Base-by-base conservation (phyloP, 1,140 invertebrate species). In the Dysdera silvatica region DNA sequence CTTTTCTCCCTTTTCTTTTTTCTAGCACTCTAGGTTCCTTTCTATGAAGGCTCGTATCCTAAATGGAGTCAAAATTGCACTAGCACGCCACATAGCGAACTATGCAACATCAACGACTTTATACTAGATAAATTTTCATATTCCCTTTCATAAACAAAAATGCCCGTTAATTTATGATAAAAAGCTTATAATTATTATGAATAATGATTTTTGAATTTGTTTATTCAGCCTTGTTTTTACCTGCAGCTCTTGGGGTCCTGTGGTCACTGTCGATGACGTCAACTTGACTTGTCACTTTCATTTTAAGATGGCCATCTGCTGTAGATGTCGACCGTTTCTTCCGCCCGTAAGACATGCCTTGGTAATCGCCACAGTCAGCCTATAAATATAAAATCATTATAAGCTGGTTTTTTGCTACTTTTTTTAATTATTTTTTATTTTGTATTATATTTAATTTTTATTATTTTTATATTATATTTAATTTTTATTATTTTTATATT, bases 301-400 rank as follows among this genome's bases (percentile, higher is more conserved):
- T 16, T 0, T 28, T n/a, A 16, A 53, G 40, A 4, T 40, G n/a
- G 5, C 35, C 28, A 2, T 41, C 20, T 18, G 20, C 1, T n/a
- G 26, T 14, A 41, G 55, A 20, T 16, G 47, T 41, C 4, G 63
- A 59, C 24, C 63, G 35, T 4, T 55, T 53, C 26, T 33, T 65
- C 12, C 63, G 45, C 1, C 63, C 63, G 18, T 65, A 65, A 0
- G 63, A 65, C 63, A 60, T 65, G 3, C 63, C 63, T 7, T 54
- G 10, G 14, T 57, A 65, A n/a, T 65, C 63, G 18, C 63, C 63
- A 12, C 63, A 65, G 20, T 65, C 57, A n/a, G 63, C 63, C 63
- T 65, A n/a, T n/a, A n/a, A n/a, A n/a, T n/a, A n/a, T n/a, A n/a
- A n/a, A n/a, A n/a, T n/a, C n/a, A n/a, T n/a, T n/a, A n/a, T n/a